Evolutionary conservation across 2,888 invertebrate genomes (phyloP), one percentile per base, ranked within the genome.

Genomic region (Dryococelus australis): DNA sequence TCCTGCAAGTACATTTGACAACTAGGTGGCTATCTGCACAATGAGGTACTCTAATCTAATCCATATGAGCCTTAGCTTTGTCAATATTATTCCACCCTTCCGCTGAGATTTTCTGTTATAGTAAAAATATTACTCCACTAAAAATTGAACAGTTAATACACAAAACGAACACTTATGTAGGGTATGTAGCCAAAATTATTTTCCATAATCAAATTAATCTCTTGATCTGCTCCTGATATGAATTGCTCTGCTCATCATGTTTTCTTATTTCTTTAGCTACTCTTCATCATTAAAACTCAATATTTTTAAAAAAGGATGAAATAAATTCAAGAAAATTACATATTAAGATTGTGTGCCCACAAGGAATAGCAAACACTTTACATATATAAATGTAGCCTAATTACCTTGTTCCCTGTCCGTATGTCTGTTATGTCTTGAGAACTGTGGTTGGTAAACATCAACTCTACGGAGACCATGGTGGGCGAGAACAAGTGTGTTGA

Each of bases 401-500:
- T 90, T 91, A 97, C 97, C 95, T 97, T 97, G 90, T 94, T 94
- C 80, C 95, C 95, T 88, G 98, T 92, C 90, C 94, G 94, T 88
- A 99, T 95, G 90, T 96, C 94, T 43, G 93, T 94, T 87, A 97
- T 90, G 35, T 92, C 94, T 80, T 94, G 94, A n/a, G 95, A 94
- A 83, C 94, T 93, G 90, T 95, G 94, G 93, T 99, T 99, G 65
- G 95, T 94, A 92, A 99, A 96, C 43, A 94, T 93, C 88, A 99
- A 92, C 91, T 98, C 97, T 20, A 99, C 93, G 28, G 96, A 96
- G 88, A 95, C 95, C 97, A 98, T 97, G 89, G 94, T 93, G 8
- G 95, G 94, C 13, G 97, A 97, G 92, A 95, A 97, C 86, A 98
- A 93, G 92, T 97, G 97, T 26, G 97, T 97, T 79, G 95, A 94